A percentile compares a stretch with the other conserved stretches of the same genome.
phyloP scores from a whole-genome alignment of 2,797 vertebrate species.

The Myioborus miniatus region DNA sequence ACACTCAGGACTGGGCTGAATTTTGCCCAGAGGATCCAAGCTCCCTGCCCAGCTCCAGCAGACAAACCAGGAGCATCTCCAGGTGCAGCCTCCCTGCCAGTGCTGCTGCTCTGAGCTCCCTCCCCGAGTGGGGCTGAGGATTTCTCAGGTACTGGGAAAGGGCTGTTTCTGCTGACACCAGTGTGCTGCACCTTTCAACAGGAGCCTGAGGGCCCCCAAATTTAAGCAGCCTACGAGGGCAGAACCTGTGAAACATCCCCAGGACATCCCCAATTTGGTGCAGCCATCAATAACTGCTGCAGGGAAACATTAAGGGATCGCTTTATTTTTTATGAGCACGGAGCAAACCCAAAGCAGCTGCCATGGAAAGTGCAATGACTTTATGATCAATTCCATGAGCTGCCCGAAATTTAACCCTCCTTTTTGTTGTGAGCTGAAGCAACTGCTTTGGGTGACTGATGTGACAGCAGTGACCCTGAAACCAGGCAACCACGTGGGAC shows the following conservation, averaged over 20 bases:
- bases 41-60: not conserved
- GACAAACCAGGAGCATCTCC: not conserved
- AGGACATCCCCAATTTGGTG: not conserved
- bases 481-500: not conserved
- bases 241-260: not conserved
- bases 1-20: not conserved
- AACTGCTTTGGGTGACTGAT: not conserved
- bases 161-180: not conserved
- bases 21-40: not conserved
- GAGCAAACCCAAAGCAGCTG: slow-evolving; percentile 53
- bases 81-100: not conserved
- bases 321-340: not conserved
- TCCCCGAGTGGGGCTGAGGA: rapidly evolving
- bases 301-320: not conserved
- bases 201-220: not conserved
- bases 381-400: not conserved
- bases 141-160: not conserved
- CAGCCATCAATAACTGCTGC: not conserved
- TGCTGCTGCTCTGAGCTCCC: not conserved
- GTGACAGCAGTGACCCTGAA: not conserved
- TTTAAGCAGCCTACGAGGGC: not conserved
- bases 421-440: not conserved
- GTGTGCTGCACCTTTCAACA: not conserved
- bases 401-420: not conserved
- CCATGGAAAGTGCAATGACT: slow-evolving; percentile 21